phyloP scores from a whole-genome alignment of 2,888 invertebrate genomes.

The Netelia virgata region DNA sequence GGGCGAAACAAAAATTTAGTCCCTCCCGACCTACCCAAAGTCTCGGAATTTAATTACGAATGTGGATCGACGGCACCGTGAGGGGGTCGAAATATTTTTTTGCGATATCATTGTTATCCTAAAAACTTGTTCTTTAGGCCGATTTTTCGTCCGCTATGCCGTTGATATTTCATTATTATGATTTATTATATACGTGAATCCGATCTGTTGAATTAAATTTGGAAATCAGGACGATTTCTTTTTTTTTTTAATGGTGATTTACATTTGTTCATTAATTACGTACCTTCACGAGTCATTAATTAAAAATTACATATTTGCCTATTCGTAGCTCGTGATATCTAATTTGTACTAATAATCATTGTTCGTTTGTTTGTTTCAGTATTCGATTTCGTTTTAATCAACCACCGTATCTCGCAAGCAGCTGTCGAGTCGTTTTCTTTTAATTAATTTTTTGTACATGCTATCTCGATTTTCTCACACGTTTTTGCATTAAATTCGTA shows the following conservation, averaged over 20 bases:
- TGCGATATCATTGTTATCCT: no score
- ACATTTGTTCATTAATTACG: not conserved
- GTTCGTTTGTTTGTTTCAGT: not conserved
- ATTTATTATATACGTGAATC: no score
- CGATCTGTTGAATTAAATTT: no score
- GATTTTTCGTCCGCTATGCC: no score
- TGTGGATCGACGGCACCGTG: no score
- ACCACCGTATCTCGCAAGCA: conserved; percentile 62
- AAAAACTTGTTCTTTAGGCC: no score
- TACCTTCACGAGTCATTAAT: not conserved
- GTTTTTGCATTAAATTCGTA: not conserved
- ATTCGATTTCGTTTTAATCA: not conserved
- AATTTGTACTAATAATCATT: conserved; percentile 9
- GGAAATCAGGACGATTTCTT: not conserved
- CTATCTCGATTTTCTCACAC: conserved; percentile 12
- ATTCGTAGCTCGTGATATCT: not conserved
- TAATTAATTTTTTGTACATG: conserved; percentile 70
- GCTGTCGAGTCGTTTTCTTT: no score
- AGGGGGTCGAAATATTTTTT: no score
- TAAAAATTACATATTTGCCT: not conserved
- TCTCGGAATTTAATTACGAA: no score
- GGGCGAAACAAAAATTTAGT: no score
- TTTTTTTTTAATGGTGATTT: not conserved
- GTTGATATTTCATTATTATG: no score
- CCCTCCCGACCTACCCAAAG: no score